phyloP scores from a whole-genome alignment of 2,888 invertebrate species.

The Sepioteuthis lessoniana region DNA sequence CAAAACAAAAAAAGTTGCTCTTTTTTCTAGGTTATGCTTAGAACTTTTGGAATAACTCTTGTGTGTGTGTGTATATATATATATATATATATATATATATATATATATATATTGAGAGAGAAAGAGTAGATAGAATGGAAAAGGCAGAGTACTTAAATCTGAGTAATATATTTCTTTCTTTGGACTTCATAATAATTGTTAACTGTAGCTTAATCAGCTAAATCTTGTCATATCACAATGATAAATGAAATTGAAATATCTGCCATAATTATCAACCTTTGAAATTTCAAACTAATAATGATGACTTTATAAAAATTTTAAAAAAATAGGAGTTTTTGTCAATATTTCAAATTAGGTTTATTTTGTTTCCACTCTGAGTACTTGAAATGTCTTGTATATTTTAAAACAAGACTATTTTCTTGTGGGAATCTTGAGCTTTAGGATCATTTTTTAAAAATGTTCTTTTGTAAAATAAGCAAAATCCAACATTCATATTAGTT shows the following conservation, averaged over 20 bases:
- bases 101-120: neutral
- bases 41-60: too few species aligned
- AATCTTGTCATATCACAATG: too few species aligned
- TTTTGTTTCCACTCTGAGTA: neutral
- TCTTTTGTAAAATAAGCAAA: too few species aligned
- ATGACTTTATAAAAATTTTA: too few species aligned
- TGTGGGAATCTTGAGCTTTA: too few species aligned
- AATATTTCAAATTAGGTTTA: neutral
- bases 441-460: too few species aligned
- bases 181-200: too few species aligned
- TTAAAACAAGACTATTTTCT: neutral
- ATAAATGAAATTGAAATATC: neutral
- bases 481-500: too few species aligned
- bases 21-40: too few species aligned
- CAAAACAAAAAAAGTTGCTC: too few species aligned
- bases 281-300: neutral
- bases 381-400: neutral
- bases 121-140: neutral
- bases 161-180: neutral
- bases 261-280: neutral
- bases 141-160: neutral
- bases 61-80: too few species aligned
- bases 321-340: neutral
- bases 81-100: neutral
- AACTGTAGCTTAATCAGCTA: too few species aligned